Evolutionary conservation across 2,888 invertebrate genomes (phyloP).

Genomic region (Archips xylosteana): DNA sequence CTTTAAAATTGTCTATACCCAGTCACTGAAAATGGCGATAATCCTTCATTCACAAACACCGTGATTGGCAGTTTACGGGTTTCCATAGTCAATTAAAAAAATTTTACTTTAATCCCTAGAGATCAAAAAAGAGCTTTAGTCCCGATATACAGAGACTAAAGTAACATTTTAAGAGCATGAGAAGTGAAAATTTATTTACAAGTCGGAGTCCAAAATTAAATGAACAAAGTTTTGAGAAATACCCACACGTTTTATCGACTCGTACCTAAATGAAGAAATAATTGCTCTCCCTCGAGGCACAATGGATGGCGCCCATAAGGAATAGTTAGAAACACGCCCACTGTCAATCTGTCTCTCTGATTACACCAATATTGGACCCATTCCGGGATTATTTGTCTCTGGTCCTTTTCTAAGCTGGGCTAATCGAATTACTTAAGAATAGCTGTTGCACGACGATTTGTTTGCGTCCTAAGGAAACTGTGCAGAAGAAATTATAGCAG

Average conservation of each 20-base stretch:
- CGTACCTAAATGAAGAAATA: conserved; percentile 18
- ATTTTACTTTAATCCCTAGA: too few relatives aligned
- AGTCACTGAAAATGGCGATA: too few relatives aligned
- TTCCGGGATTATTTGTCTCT: conserved; percentile 3
- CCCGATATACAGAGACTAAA: too few relatives aligned
- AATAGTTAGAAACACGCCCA: conserved; percentile 19
- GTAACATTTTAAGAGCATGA: too few relatives aligned
- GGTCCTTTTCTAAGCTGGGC: background rate
- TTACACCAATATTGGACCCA: conserved; percentile 10
- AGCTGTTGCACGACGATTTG: too few relatives aligned
- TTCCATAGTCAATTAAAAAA: too few relatives aligned
- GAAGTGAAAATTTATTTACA: too few relatives aligned
- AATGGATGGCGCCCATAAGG: conserved; percentile 14
- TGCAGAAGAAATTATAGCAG: background rate
- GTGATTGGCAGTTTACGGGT: too few relatives aligned
- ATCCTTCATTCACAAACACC: too few relatives aligned
- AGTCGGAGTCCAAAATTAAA: too few relatives aligned
- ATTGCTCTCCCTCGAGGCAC: background rate
- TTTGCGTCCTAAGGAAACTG: background rate
- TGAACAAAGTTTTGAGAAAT: background rate
- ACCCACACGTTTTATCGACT: background rate
- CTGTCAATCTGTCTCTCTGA: conserved; percentile 16
- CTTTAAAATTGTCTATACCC: too few relatives aligned
- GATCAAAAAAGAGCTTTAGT: too few relatives aligned
- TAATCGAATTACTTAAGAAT: background rate